Conservation (phyloP, 2,797 vertebrate genomes). For the Alauda arvensis region DNA sequence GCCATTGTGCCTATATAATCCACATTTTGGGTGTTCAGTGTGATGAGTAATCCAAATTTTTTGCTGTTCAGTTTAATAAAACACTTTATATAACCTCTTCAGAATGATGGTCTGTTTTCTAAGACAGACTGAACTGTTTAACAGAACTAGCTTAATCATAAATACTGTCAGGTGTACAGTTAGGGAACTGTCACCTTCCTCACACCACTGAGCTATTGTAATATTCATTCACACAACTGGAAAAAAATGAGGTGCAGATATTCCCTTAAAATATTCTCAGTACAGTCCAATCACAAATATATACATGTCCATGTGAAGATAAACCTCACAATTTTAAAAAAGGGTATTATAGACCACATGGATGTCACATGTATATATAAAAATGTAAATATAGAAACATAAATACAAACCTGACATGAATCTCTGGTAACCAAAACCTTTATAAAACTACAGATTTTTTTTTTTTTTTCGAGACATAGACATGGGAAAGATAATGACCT, state of each 20-base stretch:
- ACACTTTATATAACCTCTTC: background rate
- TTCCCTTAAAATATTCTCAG: background rate
- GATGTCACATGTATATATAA: background rate
- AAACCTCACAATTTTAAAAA: background rate
- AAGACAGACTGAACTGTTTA: background rate
- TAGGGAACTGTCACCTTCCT: background rate
- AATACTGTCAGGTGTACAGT: background rate
- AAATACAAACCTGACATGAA: background rate
- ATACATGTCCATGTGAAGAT: background rate
- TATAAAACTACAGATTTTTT: background rate
- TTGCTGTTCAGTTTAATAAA: background rate
- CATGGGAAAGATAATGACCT: background rate
- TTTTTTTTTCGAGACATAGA: background rate
- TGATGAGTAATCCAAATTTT: constrained; percentile 2
- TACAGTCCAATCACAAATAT: background rate
- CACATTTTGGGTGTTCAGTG: background rate
- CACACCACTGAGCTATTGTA: background rate
- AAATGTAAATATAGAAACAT: background rate
- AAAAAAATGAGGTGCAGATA: background rate
- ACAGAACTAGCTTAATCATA: background rate
- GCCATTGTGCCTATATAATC: background rate
- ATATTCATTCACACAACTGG: background rate
- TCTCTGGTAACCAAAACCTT: background rate
- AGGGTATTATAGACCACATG: background rate
- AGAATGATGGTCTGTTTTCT: background rate